Evolutionary conservation across 2,888 invertebrate genomes (phyloP).

Genomic region (Plutella xylostella): DNA sequence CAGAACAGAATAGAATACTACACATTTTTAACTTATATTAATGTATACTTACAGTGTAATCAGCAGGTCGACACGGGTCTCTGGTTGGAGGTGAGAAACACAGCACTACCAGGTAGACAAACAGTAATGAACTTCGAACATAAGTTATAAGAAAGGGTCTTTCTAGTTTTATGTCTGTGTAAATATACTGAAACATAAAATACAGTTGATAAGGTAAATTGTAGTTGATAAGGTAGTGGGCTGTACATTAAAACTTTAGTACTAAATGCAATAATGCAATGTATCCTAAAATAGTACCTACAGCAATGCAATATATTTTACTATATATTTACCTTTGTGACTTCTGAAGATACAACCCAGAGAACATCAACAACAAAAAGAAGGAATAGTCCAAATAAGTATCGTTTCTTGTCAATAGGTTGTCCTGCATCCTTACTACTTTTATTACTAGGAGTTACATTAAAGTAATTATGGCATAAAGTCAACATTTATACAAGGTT

Average conservation of each 20-base stretch:
- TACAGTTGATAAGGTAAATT: background rate
- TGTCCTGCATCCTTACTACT: conserved; percentile 48
- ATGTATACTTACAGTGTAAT: conserved; percentile 75
- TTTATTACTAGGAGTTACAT: conserved; percentile 47
- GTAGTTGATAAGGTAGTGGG: no score
- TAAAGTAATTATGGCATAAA: conserved; percentile 63
- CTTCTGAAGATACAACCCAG: conserved; percentile 96
- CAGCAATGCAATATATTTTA: no score
- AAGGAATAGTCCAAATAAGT: conserved; percentile 87
- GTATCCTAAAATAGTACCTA: no score
- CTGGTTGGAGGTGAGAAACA: conserved; percentile 92
- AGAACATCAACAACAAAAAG: conserved; percentile 92
- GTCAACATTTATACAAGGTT: conserved; percentile 59
- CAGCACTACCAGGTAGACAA: conserved; percentile 89
- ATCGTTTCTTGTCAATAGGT: conserved; percentile 51
- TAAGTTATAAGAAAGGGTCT: conserved; percentile 98
- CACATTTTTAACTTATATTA: no score
- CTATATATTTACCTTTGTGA: conserved; percentile 82
- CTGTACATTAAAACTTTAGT: no score
- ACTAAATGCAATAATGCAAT: no score
- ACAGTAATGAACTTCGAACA: conserved; percentile 93
- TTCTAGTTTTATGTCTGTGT: conserved; percentile 85
- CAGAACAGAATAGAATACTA: no score
- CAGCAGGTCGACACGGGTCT: conserved; percentile 81
- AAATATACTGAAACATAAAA: conserved; percentile 79